Evolutionary conservation across 2,113 vertebrate genomes (phyloP), one percentile per base, ranked within the genome.

Genomic region (Hoplias malabaricus): DNA sequence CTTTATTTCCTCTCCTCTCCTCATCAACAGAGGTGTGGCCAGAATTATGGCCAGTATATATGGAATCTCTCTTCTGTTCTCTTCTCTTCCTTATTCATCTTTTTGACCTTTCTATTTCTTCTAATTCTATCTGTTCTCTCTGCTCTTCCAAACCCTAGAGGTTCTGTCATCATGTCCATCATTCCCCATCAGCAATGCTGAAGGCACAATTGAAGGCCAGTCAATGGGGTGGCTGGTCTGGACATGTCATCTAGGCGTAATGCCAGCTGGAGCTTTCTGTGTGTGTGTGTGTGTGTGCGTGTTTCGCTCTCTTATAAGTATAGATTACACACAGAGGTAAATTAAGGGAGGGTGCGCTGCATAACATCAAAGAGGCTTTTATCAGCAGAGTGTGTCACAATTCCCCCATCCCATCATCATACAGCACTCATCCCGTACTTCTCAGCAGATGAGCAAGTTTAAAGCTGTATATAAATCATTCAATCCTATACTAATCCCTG

Each of bases 121-220:
- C 36, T 9, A 4, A 38, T 38, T 38, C 84, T 81, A 79, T 79
- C 82, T 79, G 84, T 84, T 85, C 83, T 78, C 23, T 72, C 48
- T 48, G 46, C 13, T 57, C 75, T 73, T 57, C 81, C 83, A 82
- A 80, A 82, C 80, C 82, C 68, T 83, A 83, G 19, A 23, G 31
- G 69, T 16, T 31, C 48, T 69, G 11, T 53, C 12, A 31, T 71
- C 29, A 82, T 53, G 5, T 46, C 85, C 34, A 85, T 86, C 66
- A 42, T 56, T 69, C 53, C 69, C 54, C 40, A 70, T 19, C 48
- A 19, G 27, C 10, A 72, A 33, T 31, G 11, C 43, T 65, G 46
- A 42, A 25, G 53, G 7, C 11, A 78, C n/a, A 27, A 65, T 71
- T 70, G 42, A 78, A 67, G 53, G 38, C 34, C 61, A 69, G 46